Evolutionary conservation across 2,113 vertebrate species (phyloP).

Genomic region (Blennius ocellaris): DNA sequence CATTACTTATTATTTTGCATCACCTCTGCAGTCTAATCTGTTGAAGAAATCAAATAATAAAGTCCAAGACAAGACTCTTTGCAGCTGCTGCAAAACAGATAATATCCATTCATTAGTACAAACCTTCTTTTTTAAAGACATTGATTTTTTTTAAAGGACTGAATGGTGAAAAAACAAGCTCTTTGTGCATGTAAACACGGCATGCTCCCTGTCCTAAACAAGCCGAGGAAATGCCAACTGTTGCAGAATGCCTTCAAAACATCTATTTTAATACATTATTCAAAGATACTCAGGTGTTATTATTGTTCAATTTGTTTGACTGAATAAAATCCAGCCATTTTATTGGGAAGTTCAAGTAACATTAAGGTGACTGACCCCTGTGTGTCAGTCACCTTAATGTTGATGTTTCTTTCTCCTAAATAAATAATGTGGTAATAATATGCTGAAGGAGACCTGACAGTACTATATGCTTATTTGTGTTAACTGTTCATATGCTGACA

Average conservation of each 20-base stretch:
- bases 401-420: background rate
- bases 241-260: background rate
- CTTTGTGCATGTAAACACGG: no score
- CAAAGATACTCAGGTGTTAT: background rate
- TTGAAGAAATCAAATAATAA: background rate
- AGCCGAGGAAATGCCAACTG: no score
- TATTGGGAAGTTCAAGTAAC: background rate
- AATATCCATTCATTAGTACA: background rate
- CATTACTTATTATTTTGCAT: background rate
- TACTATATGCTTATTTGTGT: constrained; percentile 11
- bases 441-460: background rate
- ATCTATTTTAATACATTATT: background rate
- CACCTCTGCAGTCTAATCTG: background rate
- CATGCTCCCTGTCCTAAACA: no score
- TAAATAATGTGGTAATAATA: constrained; percentile 13
- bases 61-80: background rate
- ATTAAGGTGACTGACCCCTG: background rate
- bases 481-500: constrained; percentile 19
- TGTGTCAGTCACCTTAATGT: background rate
- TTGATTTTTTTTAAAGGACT: background rate
- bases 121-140: background rate
- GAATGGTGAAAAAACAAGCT: no score
- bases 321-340: background rate
- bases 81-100: background rate
- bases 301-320: background rate